Evolutionary conservation across 2,888 invertebrate genomes (phyloP).

Genomic region (Aporophyla nigra): DNA sequence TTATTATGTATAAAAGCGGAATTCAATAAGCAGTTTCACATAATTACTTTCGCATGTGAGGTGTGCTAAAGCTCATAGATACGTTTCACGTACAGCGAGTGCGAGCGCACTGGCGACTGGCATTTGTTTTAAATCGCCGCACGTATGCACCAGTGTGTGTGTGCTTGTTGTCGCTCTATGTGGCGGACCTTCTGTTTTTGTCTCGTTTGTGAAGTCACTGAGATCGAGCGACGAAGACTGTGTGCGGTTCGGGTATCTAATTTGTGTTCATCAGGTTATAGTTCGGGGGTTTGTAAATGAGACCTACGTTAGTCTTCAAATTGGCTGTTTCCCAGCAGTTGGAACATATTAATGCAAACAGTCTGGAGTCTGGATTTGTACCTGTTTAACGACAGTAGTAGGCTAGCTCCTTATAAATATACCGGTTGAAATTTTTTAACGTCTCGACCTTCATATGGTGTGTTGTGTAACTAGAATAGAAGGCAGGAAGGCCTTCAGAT

Average conservation of each 20-base stretch:
- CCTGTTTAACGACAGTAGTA: too few species aligned
- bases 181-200: background rate
- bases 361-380: too few species aligned
- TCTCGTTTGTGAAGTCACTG: background rate
- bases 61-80: too few species aligned
- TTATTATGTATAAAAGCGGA: too few species aligned
- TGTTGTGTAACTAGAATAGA: too few species aligned
- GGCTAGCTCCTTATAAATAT: too few species aligned
- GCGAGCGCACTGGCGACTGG: too few species aligned
- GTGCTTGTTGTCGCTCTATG: background rate
- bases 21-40: too few species aligned
- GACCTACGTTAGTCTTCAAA: background rate
- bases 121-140: background rate
- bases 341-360: background rate
- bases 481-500: too few species aligned
- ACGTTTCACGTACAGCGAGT: background rate
- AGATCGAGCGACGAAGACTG: background rate
- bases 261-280: constrained; percentile 15
- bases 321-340: background rate
- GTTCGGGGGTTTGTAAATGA: constrained; percentile 6
- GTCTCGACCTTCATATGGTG: too few species aligned
- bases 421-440: too few species aligned
- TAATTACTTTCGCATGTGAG: too few species aligned
- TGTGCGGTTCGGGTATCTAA: background rate
- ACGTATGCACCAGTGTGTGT: background rate